Conservation (phyloP, 2,797 vertebrate species). For the Synanceia verrucosa region DNA sequence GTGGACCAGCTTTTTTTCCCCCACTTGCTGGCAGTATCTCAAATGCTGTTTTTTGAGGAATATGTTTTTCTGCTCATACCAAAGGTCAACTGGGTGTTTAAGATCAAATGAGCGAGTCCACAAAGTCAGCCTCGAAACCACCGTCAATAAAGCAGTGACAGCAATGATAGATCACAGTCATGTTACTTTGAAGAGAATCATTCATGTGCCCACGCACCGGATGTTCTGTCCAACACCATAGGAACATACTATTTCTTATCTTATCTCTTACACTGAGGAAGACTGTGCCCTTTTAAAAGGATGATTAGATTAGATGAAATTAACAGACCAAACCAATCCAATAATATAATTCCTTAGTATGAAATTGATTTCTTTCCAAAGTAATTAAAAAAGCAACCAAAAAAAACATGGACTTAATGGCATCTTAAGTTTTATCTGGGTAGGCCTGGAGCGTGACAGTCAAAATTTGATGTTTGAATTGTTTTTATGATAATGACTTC, state of each 20-base stretch:
- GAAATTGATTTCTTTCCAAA: background rate
- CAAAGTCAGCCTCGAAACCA: background rate
- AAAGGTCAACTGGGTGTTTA: conserved; percentile 32
- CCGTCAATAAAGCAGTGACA: conserved; percentile 13
- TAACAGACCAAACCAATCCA: background rate
- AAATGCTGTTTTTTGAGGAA: conserved; percentile 2
- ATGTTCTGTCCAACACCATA: background rate
- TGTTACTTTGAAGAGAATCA: background rate
- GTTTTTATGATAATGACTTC: conserved; percentile 1
- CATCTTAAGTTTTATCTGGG: conserved; percentile 1
- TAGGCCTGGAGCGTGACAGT: background rate
- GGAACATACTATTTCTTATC: background rate
- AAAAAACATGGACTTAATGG: background rate
- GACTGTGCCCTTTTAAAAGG: conserved; percentile 3
- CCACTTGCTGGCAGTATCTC: background rate
- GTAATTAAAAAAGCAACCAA: background rate
- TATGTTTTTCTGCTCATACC: conserved; percentile 12
- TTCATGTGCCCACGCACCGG: background rate
- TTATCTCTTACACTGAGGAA: background rate
- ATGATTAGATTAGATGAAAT: background rate
- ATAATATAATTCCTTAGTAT: background rate
- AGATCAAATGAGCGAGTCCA: conserved; percentile 21
- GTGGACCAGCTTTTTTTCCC: background rate
- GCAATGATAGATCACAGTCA: background rate
- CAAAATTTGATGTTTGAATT: background rate